Evolutionary conservation across 1,140 invertebrate species (phyloP).

Genomic region (Onthophagus taurus): DNA sequence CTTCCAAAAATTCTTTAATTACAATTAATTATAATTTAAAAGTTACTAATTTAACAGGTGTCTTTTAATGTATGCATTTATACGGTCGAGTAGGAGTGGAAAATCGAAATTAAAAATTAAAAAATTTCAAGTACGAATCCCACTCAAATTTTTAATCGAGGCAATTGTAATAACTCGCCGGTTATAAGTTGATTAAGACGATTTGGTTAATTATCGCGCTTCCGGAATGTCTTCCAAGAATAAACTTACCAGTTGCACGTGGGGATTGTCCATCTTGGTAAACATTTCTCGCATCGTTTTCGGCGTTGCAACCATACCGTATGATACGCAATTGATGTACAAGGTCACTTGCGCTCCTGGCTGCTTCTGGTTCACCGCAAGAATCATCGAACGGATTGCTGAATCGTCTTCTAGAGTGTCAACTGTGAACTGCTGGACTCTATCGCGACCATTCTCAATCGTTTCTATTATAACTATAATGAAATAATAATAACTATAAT

Average conservation of each 20-base stretch:
- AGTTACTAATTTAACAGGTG: too few species aligned
- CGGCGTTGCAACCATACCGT: slow-evolving; percentile 43
- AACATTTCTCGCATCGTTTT: slow-evolving; percentile 43
- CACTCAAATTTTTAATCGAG: too few species aligned
- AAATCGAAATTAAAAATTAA: too few species aligned
- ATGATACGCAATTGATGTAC: slow-evolving; percentile 48
- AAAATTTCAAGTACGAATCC: too few species aligned
- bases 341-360: slow-evolving; percentile 43
- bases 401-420: slow-evolving; percentile 42
- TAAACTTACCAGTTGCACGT: slow-evolving; percentile 37
- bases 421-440: slow-evolving; percentile 43
- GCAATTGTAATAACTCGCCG: too few species aligned
- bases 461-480: slow-evolving; percentile 50
- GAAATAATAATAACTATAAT: neutral
- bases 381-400: slow-evolving; percentile 42
- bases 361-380: slow-evolving; percentile 45
- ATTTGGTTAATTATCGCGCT: too few species aligned
- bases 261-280: slow-evolving; percentile 29
- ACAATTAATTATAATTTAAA: too few species aligned
- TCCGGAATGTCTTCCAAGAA: too few species aligned
- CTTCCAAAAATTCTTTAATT: too few species aligned
- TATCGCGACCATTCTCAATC: slow-evolving; percentile 39
- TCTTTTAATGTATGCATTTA: too few species aligned
- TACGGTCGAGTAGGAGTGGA: too few species aligned
- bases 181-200: too few species aligned